These are phyloP conservation scores for Synergus umbraculus DNA, from an alignment of 2,888 invertebrate genomes.

Conservation along the genomic window DNA sequence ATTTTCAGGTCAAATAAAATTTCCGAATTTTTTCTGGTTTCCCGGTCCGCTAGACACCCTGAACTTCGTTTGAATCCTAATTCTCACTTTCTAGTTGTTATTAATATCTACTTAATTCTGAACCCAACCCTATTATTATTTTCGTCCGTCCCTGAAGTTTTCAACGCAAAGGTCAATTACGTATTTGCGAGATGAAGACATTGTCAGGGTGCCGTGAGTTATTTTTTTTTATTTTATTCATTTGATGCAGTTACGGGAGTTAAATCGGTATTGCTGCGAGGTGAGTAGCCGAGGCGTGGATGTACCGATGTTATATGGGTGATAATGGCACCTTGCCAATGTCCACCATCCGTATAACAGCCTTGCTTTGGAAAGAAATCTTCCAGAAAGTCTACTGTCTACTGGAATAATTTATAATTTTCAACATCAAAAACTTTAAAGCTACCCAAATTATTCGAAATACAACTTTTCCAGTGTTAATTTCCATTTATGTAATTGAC, in stretches of 20 bases:
- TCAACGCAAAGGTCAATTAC: conserved; percentile 32
- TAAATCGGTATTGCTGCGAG: conserved; percentile 67
- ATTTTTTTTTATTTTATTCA: conserved; percentile 52
- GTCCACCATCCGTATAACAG: conserved; percentile 50
- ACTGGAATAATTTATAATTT: not conserved
- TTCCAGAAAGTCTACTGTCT: not conserved
- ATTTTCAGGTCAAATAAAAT: no score
- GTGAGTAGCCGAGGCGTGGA: conserved; percentile 55
- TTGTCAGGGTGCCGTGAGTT: conserved; percentile 36
- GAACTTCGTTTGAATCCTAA: no score
- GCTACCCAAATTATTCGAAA: not conserved
- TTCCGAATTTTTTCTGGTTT: no score
- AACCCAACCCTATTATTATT: not conserved
- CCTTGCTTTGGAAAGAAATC: conserved; percentile 43
- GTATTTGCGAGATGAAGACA: conserved; percentile 19
- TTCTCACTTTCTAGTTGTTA: no score
- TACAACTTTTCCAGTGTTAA: not conserved
- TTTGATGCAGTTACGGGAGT: conserved; percentile 61
- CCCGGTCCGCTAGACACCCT: no score
- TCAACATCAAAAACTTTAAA: not conserved
- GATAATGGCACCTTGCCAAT: conserved; percentile 67
- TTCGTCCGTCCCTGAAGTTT: not conserved
- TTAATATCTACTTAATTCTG: no score
- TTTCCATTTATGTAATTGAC: no score
- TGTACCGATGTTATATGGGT: conserved; percentile 61